Percentiles rank a stretch among this genome's conserved stretches.
phyloP scores from a whole-genome alignment of 2,113 vertebrate species.

The Heptranchias perlo region DNA sequence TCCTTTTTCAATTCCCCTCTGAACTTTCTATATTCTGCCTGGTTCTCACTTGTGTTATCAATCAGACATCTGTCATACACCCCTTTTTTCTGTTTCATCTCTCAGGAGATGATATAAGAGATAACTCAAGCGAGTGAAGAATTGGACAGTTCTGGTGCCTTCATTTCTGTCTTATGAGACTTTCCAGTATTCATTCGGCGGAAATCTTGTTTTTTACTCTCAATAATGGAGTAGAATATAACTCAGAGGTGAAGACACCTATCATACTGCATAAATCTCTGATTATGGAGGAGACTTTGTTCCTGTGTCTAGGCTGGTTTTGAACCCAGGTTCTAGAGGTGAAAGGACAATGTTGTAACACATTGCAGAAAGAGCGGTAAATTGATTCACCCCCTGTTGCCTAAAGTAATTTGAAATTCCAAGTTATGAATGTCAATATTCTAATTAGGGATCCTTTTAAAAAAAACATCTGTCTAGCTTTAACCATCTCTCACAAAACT shows the following conservation, averaged over 20 bases:
- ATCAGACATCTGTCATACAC: too few species aligned
- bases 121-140: too few species aligned
- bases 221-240: not conserved
- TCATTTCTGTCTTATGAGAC: too few species aligned
- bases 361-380: not conserved
- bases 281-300: not conserved
- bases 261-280: not conserved
- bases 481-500: not conserved
- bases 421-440: not conserved
- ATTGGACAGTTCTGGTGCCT: too few species aligned
- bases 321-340: not conserved
- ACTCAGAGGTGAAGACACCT: not conserved
- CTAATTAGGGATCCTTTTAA: not conserved
- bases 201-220: not conserved
- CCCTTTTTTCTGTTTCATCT: too few species aligned
- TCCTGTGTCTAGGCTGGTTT: not conserved
- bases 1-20: too few species aligned
- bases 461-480: not conserved
- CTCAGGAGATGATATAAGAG: too few species aligned
- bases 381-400: not conserved
- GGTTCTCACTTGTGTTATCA: too few species aligned
- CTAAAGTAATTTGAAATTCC: not conserved
- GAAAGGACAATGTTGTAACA: not conserved
- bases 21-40: too few species aligned
- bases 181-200: not conserved